phyloP scores from a whole-genome alignment of 2,113 vertebrate genomes.

The Piprites chloris region DNA sequence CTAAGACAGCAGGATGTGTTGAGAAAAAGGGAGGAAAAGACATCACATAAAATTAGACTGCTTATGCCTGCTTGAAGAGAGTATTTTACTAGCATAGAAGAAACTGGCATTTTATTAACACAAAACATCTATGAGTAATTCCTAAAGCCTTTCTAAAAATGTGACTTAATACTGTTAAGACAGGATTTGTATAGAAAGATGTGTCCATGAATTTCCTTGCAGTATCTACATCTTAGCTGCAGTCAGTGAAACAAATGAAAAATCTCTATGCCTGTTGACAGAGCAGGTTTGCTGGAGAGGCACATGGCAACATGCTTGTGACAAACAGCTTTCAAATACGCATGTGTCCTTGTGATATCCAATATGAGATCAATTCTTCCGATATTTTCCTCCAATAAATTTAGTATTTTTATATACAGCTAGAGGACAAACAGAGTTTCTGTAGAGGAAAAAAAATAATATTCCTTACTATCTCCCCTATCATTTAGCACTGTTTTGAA shows the following conservation, averaged over 20 bases:
- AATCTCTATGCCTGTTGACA: not conserved
- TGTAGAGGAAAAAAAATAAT: not conserved
- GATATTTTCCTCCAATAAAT: not conserved
- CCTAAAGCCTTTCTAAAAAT: not conserved
- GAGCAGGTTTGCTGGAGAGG: not conserved
- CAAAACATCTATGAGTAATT: not conserved
- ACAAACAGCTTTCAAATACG: not conserved
- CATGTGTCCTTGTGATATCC: not conserved
- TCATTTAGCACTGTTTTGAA: not conserved
- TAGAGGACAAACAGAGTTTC: not conserved
- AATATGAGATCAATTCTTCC: not conserved
- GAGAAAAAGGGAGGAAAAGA: not conserved
- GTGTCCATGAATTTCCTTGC: not conserved
- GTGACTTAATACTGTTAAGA: not conserved
- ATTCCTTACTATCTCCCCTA: not conserved
- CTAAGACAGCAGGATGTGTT: not conserved
- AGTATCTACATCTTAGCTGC: not conserved
- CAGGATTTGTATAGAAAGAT: not conserved
- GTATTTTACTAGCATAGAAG: not conserved
- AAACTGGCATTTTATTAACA: not conserved
- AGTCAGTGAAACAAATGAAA: not conserved
- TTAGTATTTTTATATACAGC: not conserved
- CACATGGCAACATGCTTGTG: not conserved
- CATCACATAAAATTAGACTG: not conserved
- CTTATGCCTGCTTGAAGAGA: not conserved